Percentiles rank a stretch among this genome's conserved stretches.
Conservation (phyloP, 2,888 invertebrate genomes). For the Macaria notata region DNA sequence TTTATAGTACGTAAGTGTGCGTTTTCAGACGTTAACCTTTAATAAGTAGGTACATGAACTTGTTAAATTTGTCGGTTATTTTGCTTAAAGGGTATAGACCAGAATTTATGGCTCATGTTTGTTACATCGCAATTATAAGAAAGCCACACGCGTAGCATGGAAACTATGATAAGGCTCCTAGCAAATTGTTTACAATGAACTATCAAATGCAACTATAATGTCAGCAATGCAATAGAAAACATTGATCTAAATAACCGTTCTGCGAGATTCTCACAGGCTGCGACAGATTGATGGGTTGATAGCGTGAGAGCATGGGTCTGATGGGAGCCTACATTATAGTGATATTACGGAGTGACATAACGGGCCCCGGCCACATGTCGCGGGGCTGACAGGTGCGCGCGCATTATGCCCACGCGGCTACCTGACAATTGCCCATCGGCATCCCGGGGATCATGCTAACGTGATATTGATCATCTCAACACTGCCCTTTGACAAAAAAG, state of each 20-base stretch:
- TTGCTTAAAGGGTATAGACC: no score
- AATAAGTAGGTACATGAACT: no score
- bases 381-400: slow-evolving; percentile 31
- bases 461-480: slow-evolving; percentile 37
- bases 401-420: slow-evolving; percentile 26
- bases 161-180: no score
- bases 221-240: slow-evolving; percentile 11
- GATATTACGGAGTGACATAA: slow-evolving; percentile 71
- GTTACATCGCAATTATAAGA: no score
- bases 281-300: slow-evolving; percentile 57
- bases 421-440: slow-evolving; percentile 24
- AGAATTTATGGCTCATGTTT: no score
- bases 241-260: slow-evolving; percentile 23
- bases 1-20: no score
- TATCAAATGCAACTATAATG: no score
- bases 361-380: slow-evolving; percentile 54
- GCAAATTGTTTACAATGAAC: no score
- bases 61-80: no score
- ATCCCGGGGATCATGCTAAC: slow-evolving; percentile 27
- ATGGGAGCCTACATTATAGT: slow-evolving; percentile 54
- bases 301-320: slow-evolving; percentile 68
- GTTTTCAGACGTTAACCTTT: no score
- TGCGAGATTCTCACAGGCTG: slow-evolving; percentile 52
- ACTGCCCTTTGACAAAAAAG: no score
- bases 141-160: no score